phyloP scores from a whole-genome alignment of 2,797 vertebrate species.

The Pagetopsis macropterus region DNA sequence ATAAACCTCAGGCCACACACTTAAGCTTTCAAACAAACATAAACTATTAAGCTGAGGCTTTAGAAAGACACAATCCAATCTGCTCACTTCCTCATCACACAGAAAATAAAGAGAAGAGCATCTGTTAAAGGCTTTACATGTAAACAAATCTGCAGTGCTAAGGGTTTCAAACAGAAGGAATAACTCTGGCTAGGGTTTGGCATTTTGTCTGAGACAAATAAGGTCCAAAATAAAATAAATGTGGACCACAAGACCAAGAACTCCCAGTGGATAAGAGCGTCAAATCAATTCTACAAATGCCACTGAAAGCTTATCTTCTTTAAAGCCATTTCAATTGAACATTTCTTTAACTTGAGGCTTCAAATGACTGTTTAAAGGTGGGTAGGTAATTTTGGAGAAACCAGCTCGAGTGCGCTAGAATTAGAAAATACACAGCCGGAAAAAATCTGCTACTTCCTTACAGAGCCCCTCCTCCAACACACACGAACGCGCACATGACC shows the following conservation, averaged over 20 bases:
- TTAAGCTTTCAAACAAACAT: constrained; percentile 63
- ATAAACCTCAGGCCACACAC: constrained; percentile 51
- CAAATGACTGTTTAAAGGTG: constrained; percentile 38
- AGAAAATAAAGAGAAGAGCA: constrained; percentile 33
- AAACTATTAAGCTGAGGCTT: constrained; percentile 60
- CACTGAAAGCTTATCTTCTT: constrained; percentile 16
- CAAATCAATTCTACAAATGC: constrained; percentile 44
- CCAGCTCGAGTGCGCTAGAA: no score
- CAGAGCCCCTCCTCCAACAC: no score
- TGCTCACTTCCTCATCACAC: constrained; percentile 39
- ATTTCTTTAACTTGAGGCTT: constrained; percentile 4
- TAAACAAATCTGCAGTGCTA: constrained; percentile 16
- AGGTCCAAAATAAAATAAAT: constrained; percentile 51
- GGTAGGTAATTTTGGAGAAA: no score
- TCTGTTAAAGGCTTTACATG: constrained; percentile 41
- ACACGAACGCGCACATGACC: no score
- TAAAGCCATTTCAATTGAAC: background rate
- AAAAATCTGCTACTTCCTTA: no score
- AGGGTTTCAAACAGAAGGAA: constrained; percentile 3
- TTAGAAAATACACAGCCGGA: no score
- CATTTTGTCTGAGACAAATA: constrained; percentile 31
- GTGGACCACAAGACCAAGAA: constrained; percentile 19
- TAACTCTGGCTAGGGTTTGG: constrained; percentile 7
- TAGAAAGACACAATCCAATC: constrained; percentile 57
- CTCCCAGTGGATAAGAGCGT: constrained; percentile 42